These are phyloP conservation scores for Polia nebulosa DNA, from an alignment of 2,888 invertebrate genomes.

Conservation along the genomic window DNA sequence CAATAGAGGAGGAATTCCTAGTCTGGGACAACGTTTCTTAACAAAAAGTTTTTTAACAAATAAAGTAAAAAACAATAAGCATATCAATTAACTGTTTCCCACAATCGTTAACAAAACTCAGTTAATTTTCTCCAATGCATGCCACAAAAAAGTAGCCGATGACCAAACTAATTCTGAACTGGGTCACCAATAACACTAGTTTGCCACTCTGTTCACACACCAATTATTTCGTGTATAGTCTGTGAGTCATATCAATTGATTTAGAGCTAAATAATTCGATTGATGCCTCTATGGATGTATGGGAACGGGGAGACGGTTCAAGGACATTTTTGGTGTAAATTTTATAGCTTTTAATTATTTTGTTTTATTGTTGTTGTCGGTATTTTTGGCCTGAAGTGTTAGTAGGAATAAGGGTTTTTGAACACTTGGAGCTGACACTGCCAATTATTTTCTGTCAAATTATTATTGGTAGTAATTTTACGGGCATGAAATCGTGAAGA, in stretches of 20 bases:
- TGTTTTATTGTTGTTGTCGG: slow-evolving; percentile 19
- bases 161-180: slow-evolving; percentile 44
- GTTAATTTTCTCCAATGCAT: background rate
- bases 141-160: slow-evolving; percentile 22
- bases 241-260: slow-evolving; percentile 80
- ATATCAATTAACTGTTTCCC: too few relatives aligned
- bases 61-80: too few relatives aligned
- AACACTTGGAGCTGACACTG: background rate
- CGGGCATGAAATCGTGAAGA: too few relatives aligned
- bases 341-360: slow-evolving; percentile 39
- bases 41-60: too few relatives aligned
- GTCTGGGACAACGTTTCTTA: too few relatives aligned
- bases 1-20: too few relatives aligned
- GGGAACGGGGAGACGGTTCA: slow-evolving; percentile 58
- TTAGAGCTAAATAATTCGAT: slow-evolving; percentile 78
- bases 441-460: background rate
- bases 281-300: slow-evolving; percentile 63
- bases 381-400: slow-evolving; percentile 16
- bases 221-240: slow-evolving; percentile 66
- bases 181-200: slow-evolving; percentile 55
- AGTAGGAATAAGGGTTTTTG: background rate
- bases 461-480: too few relatives aligned
- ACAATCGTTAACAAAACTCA: background rate
- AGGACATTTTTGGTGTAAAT: slow-evolving; percentile 41
- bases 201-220: slow-evolving; percentile 73